Base-by-base conservation (phyloP, 1,140 invertebrate species). In the Pygmarrhopalites habei region DNA sequence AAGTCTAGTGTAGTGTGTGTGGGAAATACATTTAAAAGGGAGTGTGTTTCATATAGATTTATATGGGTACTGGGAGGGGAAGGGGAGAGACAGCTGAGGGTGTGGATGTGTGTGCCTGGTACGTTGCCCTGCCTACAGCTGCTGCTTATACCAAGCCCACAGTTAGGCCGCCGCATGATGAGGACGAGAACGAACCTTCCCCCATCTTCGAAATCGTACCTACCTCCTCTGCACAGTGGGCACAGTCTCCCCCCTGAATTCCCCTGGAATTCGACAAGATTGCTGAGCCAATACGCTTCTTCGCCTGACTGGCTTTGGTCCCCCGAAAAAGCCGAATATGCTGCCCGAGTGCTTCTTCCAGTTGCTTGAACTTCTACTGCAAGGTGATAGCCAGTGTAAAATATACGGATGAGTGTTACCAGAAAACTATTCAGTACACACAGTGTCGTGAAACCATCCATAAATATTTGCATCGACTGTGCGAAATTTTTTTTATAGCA, bases 281-380 rank as follows among this genome's bases (percentile, higher is more conserved):
- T 69, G 68, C 62, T 64, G 64, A 70, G 62, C 68, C 68, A 70
- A 70, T 70, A 62, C 68, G 68, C 61, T 70, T 70, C 58, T 49
- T 66, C 65, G 62, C 52, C 64, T 46, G 67, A 39, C 64, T 58
- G 47, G 35, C 53, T 49, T 56, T n/a, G 64, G 44, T 44, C 65
- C 32, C 61, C 66, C 61, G 64, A 64, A 60, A 64, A 64, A 52
- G 60, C 58, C 51, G 57, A 64, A 60, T 44, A 49, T 23, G 51
- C 44, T 64, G 49, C 58, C 62, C 57, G 55, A 63, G 47, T 66
- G 59, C 53, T 32, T 60, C 60, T 63, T 63, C 60, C 60, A 60
- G 60, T 67, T 67, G 35, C 60, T 17, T 62, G 61, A 59, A 49
- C 59, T 55, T 47, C 43, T 52, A 56, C 53, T 43, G 49, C 52